Evolutionary conservation across 2,113 vertebrate genomes (phyloP).

Genomic region (Syngnathus typhle): DNA sequence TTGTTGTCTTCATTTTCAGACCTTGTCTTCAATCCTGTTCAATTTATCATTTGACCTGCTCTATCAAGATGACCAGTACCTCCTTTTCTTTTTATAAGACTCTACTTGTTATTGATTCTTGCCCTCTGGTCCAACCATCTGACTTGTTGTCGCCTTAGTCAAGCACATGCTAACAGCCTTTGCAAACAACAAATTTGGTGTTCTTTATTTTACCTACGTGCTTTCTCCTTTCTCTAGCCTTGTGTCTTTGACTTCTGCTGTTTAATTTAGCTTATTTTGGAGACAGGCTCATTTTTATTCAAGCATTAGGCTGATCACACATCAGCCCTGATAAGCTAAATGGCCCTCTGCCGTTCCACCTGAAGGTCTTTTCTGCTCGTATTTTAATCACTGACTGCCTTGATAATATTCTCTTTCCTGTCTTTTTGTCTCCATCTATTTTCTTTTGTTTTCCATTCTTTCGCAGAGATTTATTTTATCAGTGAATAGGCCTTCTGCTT

Average conservation of each 20-base stretch:
- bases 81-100: not conserved
- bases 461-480: constrained; percentile 40
- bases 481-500: constrained; percentile 25
- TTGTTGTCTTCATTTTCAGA: not conserved
- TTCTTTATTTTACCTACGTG: constrained; percentile 39
- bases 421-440: constrained; percentile 31
- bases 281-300: constrained; percentile 62
- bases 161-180: constrained; percentile 25
- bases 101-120: constrained; percentile 6
- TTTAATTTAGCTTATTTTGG: constrained; percentile 43
- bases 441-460: constrained; percentile 33
- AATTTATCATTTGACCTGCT: not conserved
- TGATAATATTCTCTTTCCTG: constrained; percentile 31
- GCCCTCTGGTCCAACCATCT: not conserved
- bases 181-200: constrained; percentile 49
- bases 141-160: constrained; percentile 41
- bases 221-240: constrained; percentile 30
- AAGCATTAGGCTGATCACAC: constrained; percentile 52
- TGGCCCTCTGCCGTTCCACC: constrained; percentile 55
- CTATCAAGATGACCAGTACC: not conserved
- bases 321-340: constrained; percentile 60
- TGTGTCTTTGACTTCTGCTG: constrained; percentile 33
- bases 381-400: constrained; percentile 44
- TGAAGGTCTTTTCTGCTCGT: constrained; percentile 45
- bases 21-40: not conserved